These are phyloP conservation scores for Amphimedon queenslandica DNA, from an alignment of 37 sponge, comb jelly and placozoan species.

Conservation along the genomic window DNA sequence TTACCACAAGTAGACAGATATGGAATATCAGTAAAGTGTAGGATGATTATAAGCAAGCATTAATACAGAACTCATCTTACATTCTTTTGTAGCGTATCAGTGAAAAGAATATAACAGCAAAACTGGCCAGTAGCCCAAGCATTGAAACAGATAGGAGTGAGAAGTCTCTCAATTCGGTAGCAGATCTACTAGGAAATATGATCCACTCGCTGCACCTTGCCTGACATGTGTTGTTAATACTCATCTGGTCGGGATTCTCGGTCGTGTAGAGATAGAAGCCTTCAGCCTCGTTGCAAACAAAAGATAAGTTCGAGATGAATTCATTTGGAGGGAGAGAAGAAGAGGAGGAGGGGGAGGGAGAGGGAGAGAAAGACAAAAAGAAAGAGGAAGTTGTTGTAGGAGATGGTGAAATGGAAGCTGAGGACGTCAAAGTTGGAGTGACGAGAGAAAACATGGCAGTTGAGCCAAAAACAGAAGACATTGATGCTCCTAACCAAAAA, in stretches of 20 bases:
- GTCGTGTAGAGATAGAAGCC: not conserved
- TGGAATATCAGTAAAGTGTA: too few species aligned
- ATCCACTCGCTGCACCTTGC: not conserved
- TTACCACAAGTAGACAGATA: too few species aligned
- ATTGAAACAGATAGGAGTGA: not conserved
- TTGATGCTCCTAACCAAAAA: too few species aligned
- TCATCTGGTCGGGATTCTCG: not conserved
- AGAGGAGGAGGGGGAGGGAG: not conserved
- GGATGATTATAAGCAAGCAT: too few species aligned
- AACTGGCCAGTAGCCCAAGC: constrained; percentile 4
- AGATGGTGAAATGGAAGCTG: too few species aligned
- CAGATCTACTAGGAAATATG: not conserved
- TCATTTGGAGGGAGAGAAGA: not conserved
- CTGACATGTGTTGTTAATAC: constrained; percentile 3
- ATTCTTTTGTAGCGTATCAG: constrained; percentile 29
- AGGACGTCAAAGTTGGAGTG: too few species aligned
- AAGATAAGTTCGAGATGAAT: not conserved
- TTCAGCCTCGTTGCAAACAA: not conserved
- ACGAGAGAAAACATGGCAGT: too few species aligned
- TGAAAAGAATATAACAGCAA: constrained; percentile 18
- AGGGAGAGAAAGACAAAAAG: too few species aligned
- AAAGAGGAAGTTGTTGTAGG: too few species aligned
- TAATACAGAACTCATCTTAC: constrained; percentile 18
- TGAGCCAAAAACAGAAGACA: too few species aligned
- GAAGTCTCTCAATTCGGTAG: not conserved